Percentiles rank a stretch among this genome's conserved stretches.
Evolutionary conservation across 2,888 invertebrate species (phyloP).

Genomic region (Slavum lentiscoides): DNA sequence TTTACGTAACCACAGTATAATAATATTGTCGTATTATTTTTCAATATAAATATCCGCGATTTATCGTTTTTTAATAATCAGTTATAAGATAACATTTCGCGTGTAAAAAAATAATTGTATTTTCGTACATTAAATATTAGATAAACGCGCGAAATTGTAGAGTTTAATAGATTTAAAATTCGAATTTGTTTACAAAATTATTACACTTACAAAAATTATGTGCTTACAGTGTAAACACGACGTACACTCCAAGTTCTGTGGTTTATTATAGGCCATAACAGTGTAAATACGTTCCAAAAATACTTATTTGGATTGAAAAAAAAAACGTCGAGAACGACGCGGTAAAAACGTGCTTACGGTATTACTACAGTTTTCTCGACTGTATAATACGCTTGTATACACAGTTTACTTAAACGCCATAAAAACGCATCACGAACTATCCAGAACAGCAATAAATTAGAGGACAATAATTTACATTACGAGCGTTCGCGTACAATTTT

Average conservation of each 20-base stretch:
- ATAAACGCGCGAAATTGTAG: neutral
- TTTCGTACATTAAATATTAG: neutral
- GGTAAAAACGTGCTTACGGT: neutral
- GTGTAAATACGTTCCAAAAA: slow-evolving; percentile 3
- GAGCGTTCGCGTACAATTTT: neutral
- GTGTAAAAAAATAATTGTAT: neutral
- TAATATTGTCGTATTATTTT: too few species aligned
- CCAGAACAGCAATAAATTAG: slow-evolving; percentile 7
- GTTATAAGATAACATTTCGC: neutral
- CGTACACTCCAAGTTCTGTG: neutral
- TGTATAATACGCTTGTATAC: neutral
- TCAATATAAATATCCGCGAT: neutral
- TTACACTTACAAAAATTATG: too few species aligned
- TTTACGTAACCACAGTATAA: too few species aligned
- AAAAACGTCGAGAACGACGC: neutral
- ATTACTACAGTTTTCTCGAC: slow-evolving; percentile 15
- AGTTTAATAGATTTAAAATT: slow-evolving; percentile 7
- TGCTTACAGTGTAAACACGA: neutral
- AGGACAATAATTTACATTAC: slow-evolving; percentile 4
- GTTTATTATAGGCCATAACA: slow-evolving; percentile 4
- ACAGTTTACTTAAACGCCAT: slow-evolving; percentile 1
- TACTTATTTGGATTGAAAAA: neutral
- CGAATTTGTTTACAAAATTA: neutral
- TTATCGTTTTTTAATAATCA: neutral
- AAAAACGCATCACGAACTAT: neutral